phyloP scores from a whole-genome alignment of 2,113 vertebrate species.

The Platichthys flesus region DNA sequence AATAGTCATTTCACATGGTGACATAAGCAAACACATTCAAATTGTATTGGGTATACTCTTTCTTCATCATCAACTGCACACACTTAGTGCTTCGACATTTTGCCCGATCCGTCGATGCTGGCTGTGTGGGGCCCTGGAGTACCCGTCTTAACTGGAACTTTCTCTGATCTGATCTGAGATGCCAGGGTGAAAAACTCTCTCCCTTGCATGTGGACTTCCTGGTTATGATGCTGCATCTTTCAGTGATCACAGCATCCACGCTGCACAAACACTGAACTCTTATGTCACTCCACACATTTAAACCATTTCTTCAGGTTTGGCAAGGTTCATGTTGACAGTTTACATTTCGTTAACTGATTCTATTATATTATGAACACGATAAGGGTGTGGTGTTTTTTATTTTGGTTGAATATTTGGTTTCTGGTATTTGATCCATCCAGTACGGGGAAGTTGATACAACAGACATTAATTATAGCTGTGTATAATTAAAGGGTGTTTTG shows the following conservation, averaged over 20 bases:
- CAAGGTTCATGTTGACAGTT: neutral
- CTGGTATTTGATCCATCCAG: neutral
- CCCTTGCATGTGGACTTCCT: neutral
- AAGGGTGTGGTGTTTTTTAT: neutral
- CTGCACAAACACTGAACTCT: neutral
- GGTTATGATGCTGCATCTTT: slow-evolving; percentile 5
- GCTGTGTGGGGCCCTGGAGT: slow-evolving; percentile 39
- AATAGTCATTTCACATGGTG: neutral
- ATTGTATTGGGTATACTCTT: neutral
- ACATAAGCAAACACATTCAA: neutral
- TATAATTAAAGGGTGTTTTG: too few species aligned
- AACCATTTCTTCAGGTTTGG: neutral
- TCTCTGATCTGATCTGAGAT: slow-evolving; percentile 42
- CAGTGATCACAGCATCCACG: slow-evolving; percentile 1
- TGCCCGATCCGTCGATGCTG: slow-evolving; percentile 16
- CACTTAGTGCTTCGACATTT: slow-evolving; percentile 19
- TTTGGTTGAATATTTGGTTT: neutral
- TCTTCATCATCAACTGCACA: neutral
- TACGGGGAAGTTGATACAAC: neutral
- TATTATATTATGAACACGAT: neutral
- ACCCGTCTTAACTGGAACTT: slow-evolving; percentile 49
- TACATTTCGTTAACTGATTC: neutral
- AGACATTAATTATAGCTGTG: too few species aligned
- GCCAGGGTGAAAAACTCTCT: slow-evolving; percentile 19
- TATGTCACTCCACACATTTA: neutral